These are phyloP conservation scores for Archivesica marissinica DNA, from an alignment of 1,140 invertebrate species.

Conservation along the genomic window DNA sequence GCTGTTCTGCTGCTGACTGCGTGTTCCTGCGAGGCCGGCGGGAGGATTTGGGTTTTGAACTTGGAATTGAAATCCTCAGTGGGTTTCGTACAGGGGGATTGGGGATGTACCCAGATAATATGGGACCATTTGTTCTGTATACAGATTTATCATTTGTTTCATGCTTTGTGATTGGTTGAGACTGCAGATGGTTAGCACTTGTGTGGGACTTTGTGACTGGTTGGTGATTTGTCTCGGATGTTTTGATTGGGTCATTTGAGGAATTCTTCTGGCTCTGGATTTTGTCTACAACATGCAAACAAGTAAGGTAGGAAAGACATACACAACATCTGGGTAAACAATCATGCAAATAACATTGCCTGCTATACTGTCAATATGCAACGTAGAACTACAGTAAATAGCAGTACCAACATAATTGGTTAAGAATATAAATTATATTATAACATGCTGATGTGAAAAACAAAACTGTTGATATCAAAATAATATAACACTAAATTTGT, in stretches of 20 bases:
- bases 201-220: conserved; percentile 56
- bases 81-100: conserved; percentile 66
- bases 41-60: conserved; percentile 38
- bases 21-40: conserved; percentile 54
- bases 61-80: conserved; percentile 53
- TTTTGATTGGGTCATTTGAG: conserved; percentile 64
- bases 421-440: too few relatives aligned
- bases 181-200: conserved; percentile 50
- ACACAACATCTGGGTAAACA: background rate
- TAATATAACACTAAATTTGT: too few relatives aligned
- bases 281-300: conserved; percentile 66
- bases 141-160: conserved; percentile 32
- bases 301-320: background rate
- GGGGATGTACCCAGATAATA: conserved; percentile 34
- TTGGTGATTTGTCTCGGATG: conserved; percentile 55
- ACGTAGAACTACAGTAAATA: background rate
- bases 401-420: background rate
- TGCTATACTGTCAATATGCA: too few relatives aligned
- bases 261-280: conserved; percentile 50
- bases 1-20: conserved; percentile 76
- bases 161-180: conserved; percentile 50
- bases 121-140: conserved; percentile 41
- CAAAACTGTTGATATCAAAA: background rate
- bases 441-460: background rate
- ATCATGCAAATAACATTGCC: conserved; percentile 17